Base-by-base conservation (phyloP, 2,113 vertebrate species). In the Rhinoderma darwinii region DNA sequence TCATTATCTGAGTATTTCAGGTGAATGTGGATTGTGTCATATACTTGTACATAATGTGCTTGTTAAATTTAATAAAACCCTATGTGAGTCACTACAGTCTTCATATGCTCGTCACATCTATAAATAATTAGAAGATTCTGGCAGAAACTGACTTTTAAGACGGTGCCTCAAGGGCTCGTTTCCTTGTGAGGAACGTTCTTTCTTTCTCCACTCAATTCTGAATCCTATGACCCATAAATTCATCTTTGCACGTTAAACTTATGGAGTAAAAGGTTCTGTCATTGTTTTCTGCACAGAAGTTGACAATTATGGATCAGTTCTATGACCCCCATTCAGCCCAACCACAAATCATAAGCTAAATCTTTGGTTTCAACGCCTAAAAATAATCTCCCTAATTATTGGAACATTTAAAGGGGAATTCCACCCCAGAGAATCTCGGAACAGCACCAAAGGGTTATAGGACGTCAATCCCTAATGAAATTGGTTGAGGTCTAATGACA, bases 61-160 rank as follows among this genome's bases (percentile, higher is more conserved):
- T 61, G 54, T 39, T 30, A 50, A 9, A 47, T 41, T 76, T 54
- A 44, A 30, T 22, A 35, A 30, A 35, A 51, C 18, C 27, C 32
- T 15, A 0, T 32, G 77, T 79, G 51, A 79, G 51, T 79, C 51
- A 79, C 32, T 11, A 12, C 4, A 15, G 37, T 41, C n/a, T 50
- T 32, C 37, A 43, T 20, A 63, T 11, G 18, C 37, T 41, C 18
- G 37, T 61, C 37, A 41, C 25, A 61, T 41, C 54, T 61, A 81
- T 22, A 37, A 63, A 39, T 81, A n/a, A 81, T 61, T n/a, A 63
- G 35, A 61, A 41, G 78, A 6, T 54, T 78, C 44, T 78, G 47
- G 10, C 47, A 78, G 30, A 32, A 20, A 25, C 17, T 72, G 68
- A 20, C 47, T 51, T 77, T 32, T 10, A 78, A 54, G 47, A 78